Base-by-base conservation (phyloP, 1,140 invertebrate genomes). In the Bombus cullumanus region DNA sequence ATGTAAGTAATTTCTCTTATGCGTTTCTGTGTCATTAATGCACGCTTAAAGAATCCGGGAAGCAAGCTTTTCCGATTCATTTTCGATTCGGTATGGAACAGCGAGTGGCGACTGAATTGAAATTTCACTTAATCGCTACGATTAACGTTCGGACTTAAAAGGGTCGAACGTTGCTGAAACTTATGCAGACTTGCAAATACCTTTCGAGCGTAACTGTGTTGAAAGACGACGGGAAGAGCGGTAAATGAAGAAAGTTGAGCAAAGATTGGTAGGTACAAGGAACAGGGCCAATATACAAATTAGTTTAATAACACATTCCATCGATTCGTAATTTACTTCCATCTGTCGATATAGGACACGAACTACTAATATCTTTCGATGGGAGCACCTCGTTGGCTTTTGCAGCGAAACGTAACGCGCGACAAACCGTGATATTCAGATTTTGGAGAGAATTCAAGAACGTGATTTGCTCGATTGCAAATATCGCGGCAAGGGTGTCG, bases 111-210 rank as follows among this genome's bases (percentile, higher is more conserved):
- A 41, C 31, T 57, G 72, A 43, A 81, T 81, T 41, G 53, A 72
- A 73, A 72, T 25, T 39, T 34, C 39, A 12, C 39, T 71, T 59
- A 73, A 81, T 72, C 43, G 37, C 47, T 6, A 10, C 68, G 57
- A 81, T 81, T 81, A 81, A 72, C 79, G 59, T 72, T 73, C 59
- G 68, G 59, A 81, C 72, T 22, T 73, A 15, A 72, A 73, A 81
- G 68, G 31, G n/a, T 53, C 1, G 25, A 59, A 81, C 25, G 57
- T 57, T n/a, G 5, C 31, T 13, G 10, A 47, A 57, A 57, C 25
- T 72, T 41, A 25, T 8, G 68, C 34, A 18, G 43, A 71, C 28
- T n/a, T 39, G 43, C 31, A n/a, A n/a, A n/a, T 13, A 22, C 43
- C 9, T 13, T 47, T 75, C 5, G 9, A 6, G 41, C 28, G 66